phyloP scores from a whole-genome alignment of 92 coral and sea anemone genomes.

The Epizoanthus rinbou region DNA sequence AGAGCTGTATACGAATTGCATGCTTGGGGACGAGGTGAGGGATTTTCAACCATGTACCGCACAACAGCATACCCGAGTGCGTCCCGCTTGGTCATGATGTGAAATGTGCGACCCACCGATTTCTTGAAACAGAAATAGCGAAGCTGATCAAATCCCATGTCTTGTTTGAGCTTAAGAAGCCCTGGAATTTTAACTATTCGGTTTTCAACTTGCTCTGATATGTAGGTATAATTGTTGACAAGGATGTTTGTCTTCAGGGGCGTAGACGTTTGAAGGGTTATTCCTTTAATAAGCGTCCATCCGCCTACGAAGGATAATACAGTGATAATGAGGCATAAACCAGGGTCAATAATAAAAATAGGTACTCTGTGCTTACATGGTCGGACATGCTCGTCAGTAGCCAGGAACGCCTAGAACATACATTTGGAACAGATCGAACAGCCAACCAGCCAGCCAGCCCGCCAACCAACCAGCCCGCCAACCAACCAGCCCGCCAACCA shows the following conservation, averaged over 20 bases:
- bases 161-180: background rate
- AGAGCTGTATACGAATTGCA: background rate
- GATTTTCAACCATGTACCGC: background rate
- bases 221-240: background rate
- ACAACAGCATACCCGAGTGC: background rate
- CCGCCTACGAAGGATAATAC: background rate
- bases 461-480: too few relatives aligned
- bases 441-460: too few relatives aligned
- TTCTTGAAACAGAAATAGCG: constrained; percentile 20
- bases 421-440: too few relatives aligned
- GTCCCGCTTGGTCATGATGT: background rate
- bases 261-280: background rate
- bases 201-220: background rate
- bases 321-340: too few relatives aligned
- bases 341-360: too few relatives aligned
- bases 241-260: too few relatives aligned
- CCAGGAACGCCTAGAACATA: too few relatives aligned
- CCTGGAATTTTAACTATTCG: background rate
- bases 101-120: constrained; percentile 5
- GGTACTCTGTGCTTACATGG: too few relatives aligned
- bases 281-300: background rate
- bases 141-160: constrained; percentile 9
- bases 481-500: too few relatives aligned
- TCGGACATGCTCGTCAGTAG: too few relatives aligned
- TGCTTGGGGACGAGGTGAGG: background rate